These are phyloP conservation scores for Himalopsyche phryganea DNA, from an alignment of 1,140 invertebrate genomes.

Conservation along the genomic window DNA sequence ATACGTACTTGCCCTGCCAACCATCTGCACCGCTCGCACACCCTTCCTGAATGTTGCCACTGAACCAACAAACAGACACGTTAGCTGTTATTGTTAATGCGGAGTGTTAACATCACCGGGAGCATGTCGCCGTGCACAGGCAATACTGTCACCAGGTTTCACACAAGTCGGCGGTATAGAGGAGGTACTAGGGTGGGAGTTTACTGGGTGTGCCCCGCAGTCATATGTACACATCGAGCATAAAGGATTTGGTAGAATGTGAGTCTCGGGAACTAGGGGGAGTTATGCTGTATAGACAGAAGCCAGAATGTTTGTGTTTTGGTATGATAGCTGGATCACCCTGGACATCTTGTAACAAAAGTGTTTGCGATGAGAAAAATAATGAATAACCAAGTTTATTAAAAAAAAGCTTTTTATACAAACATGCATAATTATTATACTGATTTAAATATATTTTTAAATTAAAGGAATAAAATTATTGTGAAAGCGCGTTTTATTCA, in stretches of 20 bases:
- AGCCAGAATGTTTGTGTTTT: slow-evolving; percentile 7
- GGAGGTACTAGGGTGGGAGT: background rate
- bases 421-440: no score
- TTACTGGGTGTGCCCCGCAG: background rate
- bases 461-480: no score
- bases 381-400: no score
- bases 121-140: no score
- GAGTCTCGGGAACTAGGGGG: background rate
- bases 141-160: slow-evolving; percentile 3
- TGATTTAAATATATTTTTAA: no score
- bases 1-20: slow-evolving; percentile 96
- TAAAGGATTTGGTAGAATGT: no score
- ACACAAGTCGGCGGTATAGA: background rate
- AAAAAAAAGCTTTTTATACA: no score
- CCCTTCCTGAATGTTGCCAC: slow-evolving; percentile 99
- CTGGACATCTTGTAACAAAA: slow-evolving; percentile 7
- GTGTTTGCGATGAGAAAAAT: background rate
- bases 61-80: slow-evolving; percentile 57
- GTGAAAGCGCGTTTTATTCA: no score
- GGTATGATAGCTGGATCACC: slow-evolving; percentile 17
- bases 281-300: slow-evolving; percentile 1
- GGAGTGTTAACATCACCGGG: background rate
- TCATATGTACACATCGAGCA: slow-evolving; percentile 15
- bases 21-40: slow-evolving; percentile 96
- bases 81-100: slow-evolving; percentile 28